Evolutionary conservation across 2,888 invertebrate species (phyloP).

Genomic region (Tipula confusa): DNA sequence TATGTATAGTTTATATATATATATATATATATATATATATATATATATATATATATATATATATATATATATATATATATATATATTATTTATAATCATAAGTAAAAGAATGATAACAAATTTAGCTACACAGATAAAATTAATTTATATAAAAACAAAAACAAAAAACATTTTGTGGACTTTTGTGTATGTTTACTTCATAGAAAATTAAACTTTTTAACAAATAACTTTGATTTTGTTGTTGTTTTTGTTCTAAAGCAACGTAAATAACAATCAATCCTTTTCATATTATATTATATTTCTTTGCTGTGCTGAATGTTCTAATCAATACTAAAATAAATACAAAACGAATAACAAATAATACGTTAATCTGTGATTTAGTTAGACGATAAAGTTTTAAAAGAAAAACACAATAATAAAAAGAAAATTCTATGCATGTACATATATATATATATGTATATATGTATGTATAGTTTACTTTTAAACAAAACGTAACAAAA

Average conservation of each 20-base stretch:
- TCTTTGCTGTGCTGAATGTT: not conserved
- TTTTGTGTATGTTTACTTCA: not conserved
- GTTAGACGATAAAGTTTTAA: not conserved
- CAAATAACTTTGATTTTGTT: not conserved
- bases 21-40: no score
- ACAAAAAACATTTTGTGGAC: no score
- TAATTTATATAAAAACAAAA: not conserved
- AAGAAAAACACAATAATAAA: not conserved
- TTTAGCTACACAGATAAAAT: not conserved
- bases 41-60: no score
- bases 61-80: no score
- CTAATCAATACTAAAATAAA: not conserved
- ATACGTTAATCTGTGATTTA: not conserved
- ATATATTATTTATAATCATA: not conserved
- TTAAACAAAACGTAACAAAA: not conserved
- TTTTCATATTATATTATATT: not conserved
- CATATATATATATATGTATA: not conserved
- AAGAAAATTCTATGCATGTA: not conserved
- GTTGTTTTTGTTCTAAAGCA: not conserved
- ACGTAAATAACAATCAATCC: not conserved
- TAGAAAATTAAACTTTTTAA: not conserved
- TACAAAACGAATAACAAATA: not conserved
- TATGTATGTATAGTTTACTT: not conserved
- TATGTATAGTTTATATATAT: no score
- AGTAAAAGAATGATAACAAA: not conserved